A percentile compares a stretch with the other conserved stretches of the same genome.
phyloP scores from a whole-genome alignment of 2,797 vertebrate species.

The Passerculus sandwichensis region DNA sequence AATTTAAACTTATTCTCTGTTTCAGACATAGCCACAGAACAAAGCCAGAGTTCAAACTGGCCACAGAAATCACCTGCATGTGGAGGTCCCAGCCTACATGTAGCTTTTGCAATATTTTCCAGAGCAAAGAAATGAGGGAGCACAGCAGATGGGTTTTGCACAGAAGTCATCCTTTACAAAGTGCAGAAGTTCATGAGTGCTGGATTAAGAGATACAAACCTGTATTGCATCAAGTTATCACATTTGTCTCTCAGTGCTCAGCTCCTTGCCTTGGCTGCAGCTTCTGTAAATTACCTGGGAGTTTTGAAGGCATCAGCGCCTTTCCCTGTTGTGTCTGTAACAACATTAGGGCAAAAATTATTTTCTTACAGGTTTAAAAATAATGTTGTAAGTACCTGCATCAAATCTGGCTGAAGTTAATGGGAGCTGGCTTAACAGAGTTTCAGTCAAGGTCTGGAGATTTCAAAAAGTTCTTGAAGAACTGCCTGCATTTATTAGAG shows the following conservation, averaged over 20 bases:
- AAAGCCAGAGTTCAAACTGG: not conserved
- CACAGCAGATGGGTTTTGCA: not conserved
- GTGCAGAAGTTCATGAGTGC: not conserved
- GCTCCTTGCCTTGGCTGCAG: not conserved
- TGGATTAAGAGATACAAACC: conserved; percentile 29
- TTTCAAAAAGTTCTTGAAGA: not conserved
- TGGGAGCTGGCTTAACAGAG: not conserved
- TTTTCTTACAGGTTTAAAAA: conserved; percentile 32
- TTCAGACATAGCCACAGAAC: rapidly evolving
- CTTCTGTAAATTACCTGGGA: conserved; percentile 9
- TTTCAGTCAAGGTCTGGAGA: not conserved
- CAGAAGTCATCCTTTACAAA: not conserved
- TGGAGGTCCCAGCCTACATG: not conserved
- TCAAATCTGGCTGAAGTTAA: conserved; percentile 22
- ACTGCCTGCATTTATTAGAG: not conserved
- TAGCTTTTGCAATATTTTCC: not conserved
- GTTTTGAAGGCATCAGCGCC: conserved; percentile 24
- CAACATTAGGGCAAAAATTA: not conserved
- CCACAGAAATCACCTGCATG: not conserved
- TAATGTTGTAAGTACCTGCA: not conserved
- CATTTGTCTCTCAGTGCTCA: not conserved
- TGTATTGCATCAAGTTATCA: not conserved
- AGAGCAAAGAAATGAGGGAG: not conserved
- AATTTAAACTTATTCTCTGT: not conserved
- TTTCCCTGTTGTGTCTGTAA: not conserved